Conservation (phyloP, 2,113 vertebrate genomes). For the Myxocyprinus asiaticus region DNA sequence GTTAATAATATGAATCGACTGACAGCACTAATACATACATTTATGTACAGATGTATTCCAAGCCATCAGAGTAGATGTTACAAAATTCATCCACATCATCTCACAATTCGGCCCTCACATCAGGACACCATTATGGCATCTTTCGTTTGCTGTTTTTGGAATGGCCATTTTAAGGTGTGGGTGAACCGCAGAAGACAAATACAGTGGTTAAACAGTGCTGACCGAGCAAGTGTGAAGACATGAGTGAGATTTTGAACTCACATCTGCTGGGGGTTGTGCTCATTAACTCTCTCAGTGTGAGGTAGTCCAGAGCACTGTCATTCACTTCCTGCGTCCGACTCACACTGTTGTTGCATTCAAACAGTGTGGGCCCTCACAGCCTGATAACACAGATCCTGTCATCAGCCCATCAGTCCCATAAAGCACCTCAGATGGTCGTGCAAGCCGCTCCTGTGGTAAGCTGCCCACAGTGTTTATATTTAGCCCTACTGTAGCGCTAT, state of each 20-base stretch:
- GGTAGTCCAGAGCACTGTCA: conserved; percentile 2
- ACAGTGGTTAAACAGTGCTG: conserved; percentile 1
- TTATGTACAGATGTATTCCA: too few relatives aligned
- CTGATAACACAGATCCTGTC: conserved; percentile 25
- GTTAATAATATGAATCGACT: too few relatives aligned
- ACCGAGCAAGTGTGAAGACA: conserved; percentile 15
- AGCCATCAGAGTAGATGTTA: too few relatives aligned
- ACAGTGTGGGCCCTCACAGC: conserved; percentile 19
- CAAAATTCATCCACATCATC: too few relatives aligned
- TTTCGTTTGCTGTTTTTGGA: not conserved
- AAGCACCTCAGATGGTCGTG: conserved; percentile 20
- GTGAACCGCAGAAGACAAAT: not conserved
- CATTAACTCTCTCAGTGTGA: conserved; percentile 37
- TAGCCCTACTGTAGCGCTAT: conserved; percentile 30
- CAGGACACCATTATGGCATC: not conserved
- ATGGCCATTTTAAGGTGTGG: not conserved
- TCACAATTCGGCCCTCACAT: too few relatives aligned
- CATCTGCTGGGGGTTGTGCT: conserved; percentile 13
- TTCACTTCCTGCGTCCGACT: not conserved
- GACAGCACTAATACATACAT: too few relatives aligned
- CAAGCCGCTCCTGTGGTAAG: not conserved
- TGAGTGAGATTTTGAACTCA: conserved; percentile 28
- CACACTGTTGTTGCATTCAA: not conserved
- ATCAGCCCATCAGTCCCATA: conserved; percentile 33
- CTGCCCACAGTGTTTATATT: conserved; percentile 44